Percentiles rank a stretch among this genome's conserved stretches.
These are phyloP conservation scores for Leptatherina wallacei DNA, from an alignment of 2,797 vertebrate species.

Conservation along the genomic window DNA sequence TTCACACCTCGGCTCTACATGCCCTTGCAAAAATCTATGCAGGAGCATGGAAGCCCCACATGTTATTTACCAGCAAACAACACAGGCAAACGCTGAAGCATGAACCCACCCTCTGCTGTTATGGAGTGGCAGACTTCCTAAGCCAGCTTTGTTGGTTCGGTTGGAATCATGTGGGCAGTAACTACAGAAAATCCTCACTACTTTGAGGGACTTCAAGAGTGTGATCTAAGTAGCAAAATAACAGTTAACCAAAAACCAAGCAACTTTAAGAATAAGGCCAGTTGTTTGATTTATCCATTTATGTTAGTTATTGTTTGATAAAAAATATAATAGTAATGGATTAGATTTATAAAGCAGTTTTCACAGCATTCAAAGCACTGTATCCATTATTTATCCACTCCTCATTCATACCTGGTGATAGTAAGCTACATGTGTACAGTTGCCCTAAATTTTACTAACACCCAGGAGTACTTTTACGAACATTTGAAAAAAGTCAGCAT, in stretches of 20 bases:
- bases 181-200: constrained; percentile 30
- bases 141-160: constrained; percentile 39
- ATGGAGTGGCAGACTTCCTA: constrained; percentile 40
- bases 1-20: constrained; percentile 45
- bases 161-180: constrained; percentile 41
- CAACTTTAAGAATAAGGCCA: no score
- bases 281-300: constrained; percentile 23
- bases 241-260: constrained; percentile 30
- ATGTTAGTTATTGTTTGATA: not conserved
- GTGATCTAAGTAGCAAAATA: constrained; percentile 42
- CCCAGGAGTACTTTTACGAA: no score
- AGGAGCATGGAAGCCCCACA: constrained; percentile 54
- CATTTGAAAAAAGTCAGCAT: not conserved
- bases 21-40: constrained; percentile 49
- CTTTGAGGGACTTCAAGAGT: constrained; percentile 36
- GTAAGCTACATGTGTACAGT: no score
- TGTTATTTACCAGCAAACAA: constrained; percentile 50
- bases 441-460: no score
- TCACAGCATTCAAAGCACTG: no score
- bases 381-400: no score
- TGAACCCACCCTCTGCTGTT: constrained; percentile 44
- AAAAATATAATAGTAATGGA: no score
- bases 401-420: no score
- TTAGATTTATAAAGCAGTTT: no score
- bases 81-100: constrained; percentile 37